A percentile compares a stretch with the other conserved stretches of the same genome.
Conservation (phyloP, 2,797 vertebrate genomes). For the Taeniopygia guttata region DNA sequence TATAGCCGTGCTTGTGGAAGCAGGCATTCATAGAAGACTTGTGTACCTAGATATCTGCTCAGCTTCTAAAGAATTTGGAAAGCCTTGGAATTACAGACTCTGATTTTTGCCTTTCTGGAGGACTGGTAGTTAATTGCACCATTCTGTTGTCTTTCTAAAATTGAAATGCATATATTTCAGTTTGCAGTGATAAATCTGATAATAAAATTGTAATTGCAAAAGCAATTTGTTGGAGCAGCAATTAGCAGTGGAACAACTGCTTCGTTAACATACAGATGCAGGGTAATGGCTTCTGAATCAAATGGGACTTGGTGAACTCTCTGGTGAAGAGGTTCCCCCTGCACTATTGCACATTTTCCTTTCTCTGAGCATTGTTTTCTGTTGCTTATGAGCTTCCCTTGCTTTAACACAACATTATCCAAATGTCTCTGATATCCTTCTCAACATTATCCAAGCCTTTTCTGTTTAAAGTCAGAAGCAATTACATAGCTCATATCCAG, state of each 20-base stretch:
- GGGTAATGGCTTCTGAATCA: conserved; percentile 35
- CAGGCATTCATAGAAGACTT: neutral
- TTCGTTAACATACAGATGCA: conserved; percentile 48
- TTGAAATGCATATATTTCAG: conserved; percentile 39
- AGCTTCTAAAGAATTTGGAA: neutral
- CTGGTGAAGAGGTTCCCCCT: neutral
- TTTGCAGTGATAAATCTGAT: conserved; percentile 52
- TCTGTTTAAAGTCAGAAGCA: neutral
- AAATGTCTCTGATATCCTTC: neutral
- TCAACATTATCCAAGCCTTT: neutral
- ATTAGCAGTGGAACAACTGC: conserved; percentile 60
- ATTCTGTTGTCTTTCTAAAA: conserved; percentile 38
- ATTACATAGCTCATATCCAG: conserved; percentile 9
- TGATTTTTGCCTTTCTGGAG: neutral
- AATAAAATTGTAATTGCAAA: conserved; percentile 62
- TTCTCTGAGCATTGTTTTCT: neutral
- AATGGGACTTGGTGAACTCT: neutral
- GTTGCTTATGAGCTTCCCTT: neutral
- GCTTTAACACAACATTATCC: neutral
- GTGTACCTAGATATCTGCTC: neutral
- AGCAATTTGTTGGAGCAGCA: conserved; percentile 46
- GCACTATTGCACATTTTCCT: neutral
- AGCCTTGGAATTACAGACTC: neutral
- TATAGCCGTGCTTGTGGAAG: neutral
- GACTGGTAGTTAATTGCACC: neutral